phyloP scores from a whole-genome alignment of 2,113 vertebrate genomes.

The Pleuronectes platessa region DNA sequence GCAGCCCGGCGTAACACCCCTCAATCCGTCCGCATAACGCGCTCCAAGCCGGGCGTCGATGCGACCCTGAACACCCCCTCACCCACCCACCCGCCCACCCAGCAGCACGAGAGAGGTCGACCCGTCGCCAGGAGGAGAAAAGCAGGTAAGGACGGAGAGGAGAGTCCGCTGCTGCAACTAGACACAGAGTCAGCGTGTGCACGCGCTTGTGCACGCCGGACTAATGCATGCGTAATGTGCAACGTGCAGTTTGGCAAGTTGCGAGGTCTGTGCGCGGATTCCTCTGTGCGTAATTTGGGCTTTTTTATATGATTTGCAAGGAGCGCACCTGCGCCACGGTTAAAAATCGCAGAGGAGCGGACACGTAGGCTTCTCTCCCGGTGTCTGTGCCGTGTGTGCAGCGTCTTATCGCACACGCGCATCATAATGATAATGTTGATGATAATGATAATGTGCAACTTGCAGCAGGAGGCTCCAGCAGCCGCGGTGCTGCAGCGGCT shows the following conservation, averaged over 20 bases:
- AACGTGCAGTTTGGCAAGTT: neutral
- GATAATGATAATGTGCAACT: neutral
- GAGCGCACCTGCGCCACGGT: constrained; percentile 86
- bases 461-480: neutral
- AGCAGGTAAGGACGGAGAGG: constrained; percentile 86
- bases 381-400: neutral
- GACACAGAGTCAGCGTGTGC: neutral
- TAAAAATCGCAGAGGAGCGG: constrained; percentile 15
- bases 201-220: neutral
- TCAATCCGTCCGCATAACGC: neutral
- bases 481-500: neutral
- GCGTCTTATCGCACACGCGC: neutral
- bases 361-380: neutral
- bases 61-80: constrained; percentile 82
- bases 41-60: constrained; percentile 80
- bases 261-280: too few relatives aligned
- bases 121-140: constrained; percentile 77
- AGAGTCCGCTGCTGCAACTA: constrained; percentile 65
- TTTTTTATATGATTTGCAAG: constrained; percentile 70
- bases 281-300: neutral
- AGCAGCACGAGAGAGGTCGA: constrained; percentile 76
- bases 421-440: too few relatives aligned
- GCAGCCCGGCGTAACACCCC: constrained; percentile 85
- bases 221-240: neutral
- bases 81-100: too few relatives aligned